A percentile compares a stretch with the other conserved stretches of the same genome.
Evolutionary conservation across 2,113 vertebrate genomes (phyloP).

Genomic region (Grammomys surdaster): DNA sequence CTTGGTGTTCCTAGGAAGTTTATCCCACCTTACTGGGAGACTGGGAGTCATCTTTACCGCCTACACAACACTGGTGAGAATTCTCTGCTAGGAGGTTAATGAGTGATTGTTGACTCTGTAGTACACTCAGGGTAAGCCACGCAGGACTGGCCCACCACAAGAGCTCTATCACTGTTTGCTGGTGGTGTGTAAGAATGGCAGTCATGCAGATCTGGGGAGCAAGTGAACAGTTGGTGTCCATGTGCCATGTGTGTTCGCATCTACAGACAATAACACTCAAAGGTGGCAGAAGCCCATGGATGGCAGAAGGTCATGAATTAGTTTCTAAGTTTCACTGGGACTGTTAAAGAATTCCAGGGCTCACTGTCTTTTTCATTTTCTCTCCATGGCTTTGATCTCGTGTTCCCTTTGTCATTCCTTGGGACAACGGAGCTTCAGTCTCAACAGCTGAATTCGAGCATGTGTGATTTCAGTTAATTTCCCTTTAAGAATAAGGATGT

Average conservation of each 20-base stretch:
- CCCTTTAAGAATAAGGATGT: not conserved
- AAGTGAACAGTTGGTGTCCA: rapidly evolving
- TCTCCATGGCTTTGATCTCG: not conserved
- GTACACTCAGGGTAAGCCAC: rapidly evolving
- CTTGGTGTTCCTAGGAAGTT: not conserved
- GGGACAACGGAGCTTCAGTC: not conserved
- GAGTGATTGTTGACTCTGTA: not conserved
- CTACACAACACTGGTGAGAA: not conserved
- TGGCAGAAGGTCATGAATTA: too few species aligned
- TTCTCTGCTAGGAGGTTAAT: rapidly evolving
- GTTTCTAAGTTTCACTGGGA: not conserved
- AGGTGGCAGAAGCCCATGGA: rapidly evolving
- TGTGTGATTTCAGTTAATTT: not conserved
- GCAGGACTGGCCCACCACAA: rapidly evolving
- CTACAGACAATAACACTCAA: too few species aligned
- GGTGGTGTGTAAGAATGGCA: rapidly evolving
- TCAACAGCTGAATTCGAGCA: not conserved
- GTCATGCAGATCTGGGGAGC: rapidly evolving
- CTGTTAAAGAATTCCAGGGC: not conserved
- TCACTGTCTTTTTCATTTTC: not conserved
- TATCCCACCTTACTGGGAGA: too few species aligned
- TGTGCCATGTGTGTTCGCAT: not conserved
- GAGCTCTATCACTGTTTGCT: rapidly evolving
- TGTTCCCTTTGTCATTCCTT: not conserved
- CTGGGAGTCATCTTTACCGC: not conserved